Percentiles rank a stretch among this genome's conserved stretches.
Evolutionary conservation across 2,797 vertebrate species (phyloP).

Genomic region (Oreochromis mossambicus): DNA sequence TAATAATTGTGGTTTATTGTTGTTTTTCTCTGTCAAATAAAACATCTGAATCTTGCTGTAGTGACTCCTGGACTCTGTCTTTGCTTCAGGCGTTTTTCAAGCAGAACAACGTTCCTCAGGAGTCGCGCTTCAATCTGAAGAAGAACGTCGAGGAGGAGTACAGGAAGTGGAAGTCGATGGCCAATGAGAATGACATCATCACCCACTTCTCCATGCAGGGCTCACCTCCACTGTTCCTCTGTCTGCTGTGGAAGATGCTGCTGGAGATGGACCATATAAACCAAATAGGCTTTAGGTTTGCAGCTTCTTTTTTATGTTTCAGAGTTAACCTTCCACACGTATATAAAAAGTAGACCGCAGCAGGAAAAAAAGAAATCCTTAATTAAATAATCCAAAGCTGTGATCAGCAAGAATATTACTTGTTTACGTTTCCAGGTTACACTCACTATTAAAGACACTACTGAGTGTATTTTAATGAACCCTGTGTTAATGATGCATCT

Average conservation of each 20-base stretch:
- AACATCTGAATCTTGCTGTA: accelerated
- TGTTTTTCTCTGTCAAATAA: neutral
- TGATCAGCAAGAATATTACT: neutral
- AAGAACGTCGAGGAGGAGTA: conserved; percentile 99
- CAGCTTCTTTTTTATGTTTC: neutral
- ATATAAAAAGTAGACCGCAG: neutral
- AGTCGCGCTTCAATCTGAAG: conserved; percentile 98
- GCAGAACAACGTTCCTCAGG: conserved; percentile 97
- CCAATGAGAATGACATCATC: conserved; percentile 94
- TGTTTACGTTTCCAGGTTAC: neutral
- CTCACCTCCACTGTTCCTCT: conserved; percentile 93
- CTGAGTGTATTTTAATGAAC: neutral
- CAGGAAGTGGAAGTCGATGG: conserved; percentile 99
- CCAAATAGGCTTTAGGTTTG: conserved; percentile 85
- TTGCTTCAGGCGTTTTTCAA: conserved; percentile 90
- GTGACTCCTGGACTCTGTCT: neutral
- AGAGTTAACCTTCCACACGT: neutral
- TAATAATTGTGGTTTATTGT: neutral
- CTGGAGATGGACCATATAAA: conserved; percentile 97
- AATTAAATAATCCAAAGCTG: neutral
- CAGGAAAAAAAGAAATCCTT: accelerated
- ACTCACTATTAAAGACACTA: neutral
- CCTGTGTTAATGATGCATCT: neutral
- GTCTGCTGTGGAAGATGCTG: conserved; percentile 98
- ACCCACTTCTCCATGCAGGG: conserved; percentile 94